Evolutionary conservation across 2,113 vertebrate species (phyloP).

Genomic region (Piaya cayana): DNA sequence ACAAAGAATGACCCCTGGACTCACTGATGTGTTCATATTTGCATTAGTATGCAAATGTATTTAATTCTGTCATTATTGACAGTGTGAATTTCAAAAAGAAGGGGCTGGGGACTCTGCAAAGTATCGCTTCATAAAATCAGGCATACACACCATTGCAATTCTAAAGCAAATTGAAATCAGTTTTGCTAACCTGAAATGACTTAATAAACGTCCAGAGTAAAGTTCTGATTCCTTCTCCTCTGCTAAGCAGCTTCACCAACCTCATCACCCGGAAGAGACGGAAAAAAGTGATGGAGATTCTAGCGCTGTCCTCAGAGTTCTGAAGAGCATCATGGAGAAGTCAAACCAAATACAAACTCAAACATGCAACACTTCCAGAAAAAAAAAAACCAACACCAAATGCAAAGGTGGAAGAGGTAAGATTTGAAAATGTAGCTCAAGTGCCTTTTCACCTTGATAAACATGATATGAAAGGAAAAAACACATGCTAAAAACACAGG

Average conservation of each 20-base stretch:
- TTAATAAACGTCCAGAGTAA: constrained; percentile 99
- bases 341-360: constrained; percentile 75
- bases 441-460: constrained; percentile 71
- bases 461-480: constrained; percentile 76
- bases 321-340: constrained; percentile 77
- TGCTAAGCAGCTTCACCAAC: constrained; percentile 96
- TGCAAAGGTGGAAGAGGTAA: constrained; percentile 75
- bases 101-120: background rate
- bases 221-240: constrained; percentile 97
- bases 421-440: constrained; percentile 73
- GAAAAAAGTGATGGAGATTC: constrained; percentile 99
- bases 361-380: constrained; percentile 74
- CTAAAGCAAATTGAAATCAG: background rate
- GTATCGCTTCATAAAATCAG: background rate
- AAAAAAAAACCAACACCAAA: constrained; percentile 77
- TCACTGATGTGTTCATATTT: background rate
- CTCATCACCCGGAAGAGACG: constrained; percentile 99
- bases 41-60: background rate
- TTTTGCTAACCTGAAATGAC: constrained; percentile 91
- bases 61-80: background rate
- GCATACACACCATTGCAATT: background rate
- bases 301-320: constrained; percentile 96
- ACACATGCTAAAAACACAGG: constrained; percentile 78
- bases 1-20: background rate
- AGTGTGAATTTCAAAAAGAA: background rate